Evolutionary conservation across 2,797 vertebrate genomes (phyloP).

Genomic region (Gallinago solitaria): DNA sequence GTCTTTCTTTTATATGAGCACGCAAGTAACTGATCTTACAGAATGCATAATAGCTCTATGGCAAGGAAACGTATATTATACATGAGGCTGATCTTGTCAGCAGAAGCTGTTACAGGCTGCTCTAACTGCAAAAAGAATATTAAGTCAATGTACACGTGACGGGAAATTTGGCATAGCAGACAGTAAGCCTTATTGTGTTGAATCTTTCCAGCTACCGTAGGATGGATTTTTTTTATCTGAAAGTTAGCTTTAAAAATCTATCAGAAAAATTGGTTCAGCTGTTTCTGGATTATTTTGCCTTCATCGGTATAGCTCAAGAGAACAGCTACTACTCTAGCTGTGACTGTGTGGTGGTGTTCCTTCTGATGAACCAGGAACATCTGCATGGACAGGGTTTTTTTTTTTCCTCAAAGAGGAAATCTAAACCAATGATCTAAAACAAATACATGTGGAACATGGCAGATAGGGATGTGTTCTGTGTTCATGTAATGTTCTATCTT

Average conservation of each 20-base stretch:
- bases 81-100: background rate
- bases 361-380: background rate
- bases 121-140: background rate
- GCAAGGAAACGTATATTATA: background rate
- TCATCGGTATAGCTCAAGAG: background rate
- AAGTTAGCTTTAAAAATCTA: background rate
- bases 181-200: background rate
- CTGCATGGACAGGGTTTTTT: background rate
- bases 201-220: background rate
- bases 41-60: background rate
- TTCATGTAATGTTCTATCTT: background rate
- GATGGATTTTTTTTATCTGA: background rate
- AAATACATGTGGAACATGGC: background rate
- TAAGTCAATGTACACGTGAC: background rate
- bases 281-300: background rate
- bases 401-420: background rate
- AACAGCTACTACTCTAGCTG: background rate
- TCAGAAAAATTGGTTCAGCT: background rate
- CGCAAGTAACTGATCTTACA: background rate
- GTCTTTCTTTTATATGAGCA: background rate
- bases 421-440: background rate
- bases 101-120: background rate
- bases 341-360: background rate
- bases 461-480: background rate
- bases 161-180: background rate